Evolutionary conservation across 37 sponge, comb jelly and placozoan genomes (phyloP).

Genomic region (Geodia barretti): DNA sequence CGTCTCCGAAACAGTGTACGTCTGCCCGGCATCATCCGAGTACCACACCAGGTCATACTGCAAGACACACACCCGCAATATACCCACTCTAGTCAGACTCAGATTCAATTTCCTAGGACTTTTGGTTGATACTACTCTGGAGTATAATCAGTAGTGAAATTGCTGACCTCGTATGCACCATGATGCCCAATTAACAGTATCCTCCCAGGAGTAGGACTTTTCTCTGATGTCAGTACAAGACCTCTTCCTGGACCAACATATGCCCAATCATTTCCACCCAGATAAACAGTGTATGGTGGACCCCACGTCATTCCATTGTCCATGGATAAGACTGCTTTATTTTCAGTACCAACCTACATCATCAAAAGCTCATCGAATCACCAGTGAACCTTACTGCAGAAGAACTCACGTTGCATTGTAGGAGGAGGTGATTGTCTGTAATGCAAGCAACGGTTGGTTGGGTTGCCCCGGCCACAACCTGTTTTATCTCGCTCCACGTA

Average conservation of each 20-base stretch:
- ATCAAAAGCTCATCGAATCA: too few relatives aligned
- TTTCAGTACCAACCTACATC: background rate
- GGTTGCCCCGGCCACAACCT: background rate
- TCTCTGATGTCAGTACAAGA: slow-evolving; percentile 16
- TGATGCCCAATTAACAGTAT: slow-evolving; percentile 46
- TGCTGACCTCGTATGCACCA: slow-evolving; percentile 21
- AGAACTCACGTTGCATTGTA: slow-evolving; percentile 10
- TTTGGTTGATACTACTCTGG: too few relatives aligned
- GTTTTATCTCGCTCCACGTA: slow-evolving; percentile 1
- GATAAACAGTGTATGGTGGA: background rate
- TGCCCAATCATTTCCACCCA: background rate
- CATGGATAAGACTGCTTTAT: background rate
- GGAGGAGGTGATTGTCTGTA: background rate
- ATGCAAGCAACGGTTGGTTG: slow-evolving; percentile 10
- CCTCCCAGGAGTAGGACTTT: slow-evolving; percentile 18
- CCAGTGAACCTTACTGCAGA: too few relatives aligned
- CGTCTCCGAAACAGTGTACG: slow-evolving; percentile 6
- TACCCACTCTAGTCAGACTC: too few relatives aligned
- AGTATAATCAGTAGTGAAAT: background rate
- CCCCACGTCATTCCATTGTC: slow-evolving; percentile 18
- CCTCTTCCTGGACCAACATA: slow-evolving; percentile 20
- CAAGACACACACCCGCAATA: background rate
- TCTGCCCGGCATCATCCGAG: slow-evolving; percentile 37
- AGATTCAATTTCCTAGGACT: too few relatives aligned
- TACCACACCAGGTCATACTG: slow-evolving; percentile 52